These are phyloP conservation scores for Triops longicaudatus DNA, from an alignment of 1,140 invertebrate species.

Conservation along the genomic window DNA sequence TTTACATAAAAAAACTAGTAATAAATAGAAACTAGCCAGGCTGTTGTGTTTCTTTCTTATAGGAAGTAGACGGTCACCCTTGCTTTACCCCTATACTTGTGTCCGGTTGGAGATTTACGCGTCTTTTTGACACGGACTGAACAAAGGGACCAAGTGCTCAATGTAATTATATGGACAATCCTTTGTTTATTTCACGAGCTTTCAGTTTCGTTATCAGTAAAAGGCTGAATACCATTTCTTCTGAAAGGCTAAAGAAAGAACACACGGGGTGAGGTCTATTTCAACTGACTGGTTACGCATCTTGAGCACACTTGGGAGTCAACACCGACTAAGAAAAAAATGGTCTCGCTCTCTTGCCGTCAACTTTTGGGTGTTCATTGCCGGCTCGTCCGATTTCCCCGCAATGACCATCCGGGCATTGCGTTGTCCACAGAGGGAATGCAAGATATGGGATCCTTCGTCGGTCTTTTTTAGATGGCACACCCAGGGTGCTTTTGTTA, in stretches of 20 bases:
- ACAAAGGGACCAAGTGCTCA: too few relatives aligned
- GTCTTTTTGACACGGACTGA: too few relatives aligned
- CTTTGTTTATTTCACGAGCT: too few relatives aligned
- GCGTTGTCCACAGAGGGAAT: not conserved
- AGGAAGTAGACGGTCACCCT: too few relatives aligned
- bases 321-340: not conserved
- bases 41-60: too few relatives aligned
- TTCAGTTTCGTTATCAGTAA: too few relatives aligned
- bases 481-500: constrained; percentile 14
- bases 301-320: not conserved
- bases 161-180: too few relatives aligned
- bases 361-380: not conserved
- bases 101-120: too few relatives aligned
- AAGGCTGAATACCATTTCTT: too few relatives aligned
- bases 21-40: too few relatives aligned
- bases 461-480: not conserved
- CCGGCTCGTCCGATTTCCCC: not conserved
- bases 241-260: not conserved
- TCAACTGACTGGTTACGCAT: not conserved
- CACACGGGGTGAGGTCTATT: not conserved
- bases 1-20: too few relatives aligned
- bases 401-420: not conserved
- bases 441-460: not conserved
- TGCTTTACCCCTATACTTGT: too few relatives aligned
- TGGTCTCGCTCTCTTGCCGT: not conserved